Evolutionary conservation across 1,140 invertebrate species (phyloP).

Genomic region (Leguminivora glycinivorella): DNA sequence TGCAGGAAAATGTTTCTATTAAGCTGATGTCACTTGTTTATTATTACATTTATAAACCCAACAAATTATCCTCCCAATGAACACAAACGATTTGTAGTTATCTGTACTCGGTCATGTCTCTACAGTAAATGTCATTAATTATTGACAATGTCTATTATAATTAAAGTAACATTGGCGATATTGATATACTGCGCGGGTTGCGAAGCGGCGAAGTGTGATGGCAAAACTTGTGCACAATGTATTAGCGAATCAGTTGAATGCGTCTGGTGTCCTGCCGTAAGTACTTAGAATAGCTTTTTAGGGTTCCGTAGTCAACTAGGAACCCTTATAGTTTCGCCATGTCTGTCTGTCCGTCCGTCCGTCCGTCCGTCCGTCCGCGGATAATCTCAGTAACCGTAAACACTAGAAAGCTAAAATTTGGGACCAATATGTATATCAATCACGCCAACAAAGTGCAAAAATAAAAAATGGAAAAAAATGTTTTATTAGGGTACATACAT

Average conservation of each 20-base stretch:
- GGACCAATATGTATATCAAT: no score
- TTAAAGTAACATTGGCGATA: not conserved
- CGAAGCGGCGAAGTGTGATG: slow-evolving; percentile 41
- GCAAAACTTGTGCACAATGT: slow-evolving; percentile 51
- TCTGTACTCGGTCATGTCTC: not conserved
- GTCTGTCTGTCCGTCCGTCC: no score
- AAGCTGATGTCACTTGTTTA: not conserved
- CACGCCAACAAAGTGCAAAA: no score
- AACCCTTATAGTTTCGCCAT: no score
- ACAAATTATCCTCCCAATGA: not conserved
- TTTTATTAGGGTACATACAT: no score
- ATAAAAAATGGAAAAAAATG: no score
- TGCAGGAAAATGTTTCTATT: not conserved
- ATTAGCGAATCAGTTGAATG: slow-evolving; percentile 50
- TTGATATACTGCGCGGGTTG: not conserved
- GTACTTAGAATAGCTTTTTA: not conserved
- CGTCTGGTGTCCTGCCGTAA: slow-evolving; percentile 58
- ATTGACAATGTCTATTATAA: not conserved
- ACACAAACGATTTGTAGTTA: not conserved
- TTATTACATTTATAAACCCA: not conserved
- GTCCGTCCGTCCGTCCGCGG: no score
- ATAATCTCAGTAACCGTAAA: no score
- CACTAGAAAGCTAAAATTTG: no score
- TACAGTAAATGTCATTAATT: not conserved
- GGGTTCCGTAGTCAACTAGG: no score